A percentile compares a stretch with the other conserved stretches of the same genome.
Conservation (phyloP, 1,140 invertebrate species). For the Brachionus sp. region DNA sequence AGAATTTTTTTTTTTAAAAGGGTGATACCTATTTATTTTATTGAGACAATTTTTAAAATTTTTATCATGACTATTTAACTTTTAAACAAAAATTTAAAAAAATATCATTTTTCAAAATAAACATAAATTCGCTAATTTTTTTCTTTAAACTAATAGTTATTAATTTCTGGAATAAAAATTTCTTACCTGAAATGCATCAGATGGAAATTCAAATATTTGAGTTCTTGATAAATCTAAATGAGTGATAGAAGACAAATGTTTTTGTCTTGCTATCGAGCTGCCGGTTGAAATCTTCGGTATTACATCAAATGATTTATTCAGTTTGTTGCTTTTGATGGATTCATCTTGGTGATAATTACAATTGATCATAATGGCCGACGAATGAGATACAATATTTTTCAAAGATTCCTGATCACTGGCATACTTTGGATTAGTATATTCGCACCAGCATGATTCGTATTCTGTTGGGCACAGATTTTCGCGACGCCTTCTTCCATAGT, state of each 20-base stretch:
- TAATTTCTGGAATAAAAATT: not conserved
- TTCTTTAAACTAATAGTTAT: too few relatives aligned
- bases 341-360: conserved; percentile 1
- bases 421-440: conserved; percentile 16
- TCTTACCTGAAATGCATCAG: conserved; percentile 39
- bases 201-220: conserved; percentile 22
- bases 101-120: too few relatives aligned
- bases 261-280: not conserved
- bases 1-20: too few relatives aligned
- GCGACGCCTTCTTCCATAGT: not conserved
- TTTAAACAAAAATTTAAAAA: too few relatives aligned
- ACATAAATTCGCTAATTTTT: too few relatives aligned
- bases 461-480: conserved; percentile 24
- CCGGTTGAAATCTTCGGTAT: not conserved
- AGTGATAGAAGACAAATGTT: not conserved
- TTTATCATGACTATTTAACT: too few relatives aligned
- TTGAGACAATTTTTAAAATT: too few relatives aligned
- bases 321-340: not conserved
- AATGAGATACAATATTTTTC: not conserved
- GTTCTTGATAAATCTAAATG: conserved; percentile 43
- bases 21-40: too few relatives aligned
- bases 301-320: not conserved
- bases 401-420: not conserved
- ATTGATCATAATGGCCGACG: conserved; percentile 12
- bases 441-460: conserved; percentile 21